Base-by-base conservation (phyloP, 2,113 vertebrate genomes). In the Entelurus aequoreus region DNA sequence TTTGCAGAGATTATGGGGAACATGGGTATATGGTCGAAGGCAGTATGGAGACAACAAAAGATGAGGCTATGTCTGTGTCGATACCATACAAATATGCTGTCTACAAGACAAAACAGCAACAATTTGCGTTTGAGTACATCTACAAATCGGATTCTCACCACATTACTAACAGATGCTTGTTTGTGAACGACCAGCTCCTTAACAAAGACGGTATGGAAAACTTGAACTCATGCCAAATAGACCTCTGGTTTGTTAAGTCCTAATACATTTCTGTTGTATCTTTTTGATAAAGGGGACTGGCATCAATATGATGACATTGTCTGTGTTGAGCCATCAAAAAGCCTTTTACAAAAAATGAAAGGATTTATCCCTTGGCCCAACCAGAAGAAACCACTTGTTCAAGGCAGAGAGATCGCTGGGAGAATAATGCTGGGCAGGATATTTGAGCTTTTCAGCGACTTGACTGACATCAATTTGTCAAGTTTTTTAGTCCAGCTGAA, bases 301-400 rank as follows among this genome's bases (percentile, higher is more conserved):
- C 95, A 99, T 75, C 96, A 99, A 15, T 99, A 97, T 0, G 95
- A 99, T 13, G 96, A 97, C 56, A 94, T 96, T 0, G 87, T 96
- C 8, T 97, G 93, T 13, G 69, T 2, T 0, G 40, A 16, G 48
- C 65, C 87, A 0, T 15, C 85, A 0, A 14, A 83, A 2, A 0
- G 0, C 0, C 2, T 35, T 3, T 6, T 4, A 28, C n/a, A 15
- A 0, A 9, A 36, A 0, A 1, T 0, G 28, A 35, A 4, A 14
- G 1, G 6, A 1, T 14, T 15, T 11, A 12, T 42, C 0, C 0
- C 89, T 0, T 87, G 79, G 87, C 5, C 72, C 7, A 71, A 86
- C 0, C 74, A 64, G 0, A 77, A 3, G 44, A 88, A 28, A 5
- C 5, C 6, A 0, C 5, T 94, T 16, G 79, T 91, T 54, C 3